Evolutionary conservation across 1,140 invertebrate species (phyloP).

Genomic region (Chlorops oryzae): DNA sequence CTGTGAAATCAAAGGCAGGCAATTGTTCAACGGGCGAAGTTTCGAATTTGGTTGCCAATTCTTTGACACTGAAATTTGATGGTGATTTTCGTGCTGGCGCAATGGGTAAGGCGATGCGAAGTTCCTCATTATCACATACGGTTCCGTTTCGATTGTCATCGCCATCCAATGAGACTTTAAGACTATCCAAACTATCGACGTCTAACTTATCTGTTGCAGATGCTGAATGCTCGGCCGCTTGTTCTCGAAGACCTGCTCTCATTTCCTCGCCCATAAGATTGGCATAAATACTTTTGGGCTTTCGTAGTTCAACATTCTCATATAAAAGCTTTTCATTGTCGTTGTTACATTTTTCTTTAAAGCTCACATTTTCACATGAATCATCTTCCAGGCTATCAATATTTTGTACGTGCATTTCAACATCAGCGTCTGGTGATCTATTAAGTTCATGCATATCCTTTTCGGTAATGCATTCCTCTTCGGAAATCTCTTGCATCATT

Average conservation of each 20-base stretch:
- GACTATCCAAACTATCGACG: conserved; percentile 40
- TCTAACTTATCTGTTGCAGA: conserved; percentile 29
- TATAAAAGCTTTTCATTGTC: conserved; percentile 30
- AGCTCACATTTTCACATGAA: no score
- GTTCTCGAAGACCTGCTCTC: conserved; percentile 22
- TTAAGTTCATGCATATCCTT: conserved; percentile 11
- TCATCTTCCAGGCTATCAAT: conserved; percentile 1
- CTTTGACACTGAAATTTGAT: conserved; percentile 51
- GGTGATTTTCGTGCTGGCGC: conserved; percentile 32
- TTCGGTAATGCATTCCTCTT: conserved; percentile 21
- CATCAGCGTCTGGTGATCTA: conserved; percentile 11
- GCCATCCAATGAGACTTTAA: conserved; percentile 41
- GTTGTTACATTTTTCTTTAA: background rate
- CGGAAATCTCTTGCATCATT: no score
- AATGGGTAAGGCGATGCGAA: no score
- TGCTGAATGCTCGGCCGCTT: conserved; percentile 15
- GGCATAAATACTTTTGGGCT: conserved; percentile 50
- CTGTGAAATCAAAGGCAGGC: conserved; percentile 39
- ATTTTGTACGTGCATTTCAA: background rate
- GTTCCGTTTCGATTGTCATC: no score
- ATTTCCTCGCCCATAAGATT: conserved; percentile 48
- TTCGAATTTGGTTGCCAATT: conserved; percentile 55
- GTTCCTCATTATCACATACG: no score
- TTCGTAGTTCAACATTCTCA: conserved; percentile 46
- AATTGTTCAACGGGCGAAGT: conserved; percentile 49